phyloP scores from a whole-genome alignment of 2,888 invertebrate genomes.

The Volucella inanis region DNA sequence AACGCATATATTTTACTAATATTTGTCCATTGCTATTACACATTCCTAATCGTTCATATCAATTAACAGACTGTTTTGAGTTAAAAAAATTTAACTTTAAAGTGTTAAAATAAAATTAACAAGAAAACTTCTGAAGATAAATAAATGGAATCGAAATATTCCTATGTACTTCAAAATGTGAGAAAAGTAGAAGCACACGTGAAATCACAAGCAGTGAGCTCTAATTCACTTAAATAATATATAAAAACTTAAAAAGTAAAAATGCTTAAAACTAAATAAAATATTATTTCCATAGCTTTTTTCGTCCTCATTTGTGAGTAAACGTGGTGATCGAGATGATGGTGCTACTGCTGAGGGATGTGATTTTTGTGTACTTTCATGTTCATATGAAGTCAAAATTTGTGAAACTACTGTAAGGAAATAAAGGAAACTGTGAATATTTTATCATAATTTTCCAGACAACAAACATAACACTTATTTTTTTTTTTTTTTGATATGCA shows the following conservation, averaged over 20 bases:
- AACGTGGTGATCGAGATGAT: constrained; percentile 81
- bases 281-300: not conserved
- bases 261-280: constrained; percentile 8
- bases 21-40: constrained; percentile 73
- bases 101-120: constrained; percentile 45
- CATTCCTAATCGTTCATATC: constrained; percentile 54
- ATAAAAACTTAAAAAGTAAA: constrained; percentile 41
- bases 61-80: constrained; percentile 49
- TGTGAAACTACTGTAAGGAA: constrained; percentile 79
- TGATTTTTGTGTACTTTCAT: constrained; percentile 79
- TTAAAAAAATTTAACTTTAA: constrained; percentile 32
- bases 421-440: no score
- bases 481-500: no score
- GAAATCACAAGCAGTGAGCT: constrained; percentile 35
- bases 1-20: constrained; percentile 46
- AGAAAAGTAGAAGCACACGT: constrained; percentile 47
- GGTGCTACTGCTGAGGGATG: constrained; percentile 80
- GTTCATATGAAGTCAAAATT: constrained; percentile 79
- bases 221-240: constrained; percentile 50
- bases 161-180: constrained; percentile 51
- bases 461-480: no score
- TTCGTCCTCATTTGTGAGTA: constrained; percentile 78
- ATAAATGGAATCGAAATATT: constrained; percentile 61
- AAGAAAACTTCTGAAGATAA: constrained; percentile 47
- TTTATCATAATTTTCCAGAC: no score